phyloP scores from a whole-genome alignment of 2,797 vertebrate species.

The Acanthurus tractus region DNA sequence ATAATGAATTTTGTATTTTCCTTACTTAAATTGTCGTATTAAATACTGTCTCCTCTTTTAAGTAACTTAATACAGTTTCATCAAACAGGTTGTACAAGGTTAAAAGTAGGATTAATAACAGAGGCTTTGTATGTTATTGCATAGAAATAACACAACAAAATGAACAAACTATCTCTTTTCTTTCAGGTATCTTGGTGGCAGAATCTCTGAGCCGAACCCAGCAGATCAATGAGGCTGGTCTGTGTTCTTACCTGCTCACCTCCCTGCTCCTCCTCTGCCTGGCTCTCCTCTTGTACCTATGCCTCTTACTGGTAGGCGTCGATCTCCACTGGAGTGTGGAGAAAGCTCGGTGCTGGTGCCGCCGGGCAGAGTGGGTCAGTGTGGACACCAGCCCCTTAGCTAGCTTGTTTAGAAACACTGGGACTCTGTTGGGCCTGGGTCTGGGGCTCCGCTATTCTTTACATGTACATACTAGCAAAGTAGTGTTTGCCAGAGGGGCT shows the following conservation, averaged over 20 bases:
- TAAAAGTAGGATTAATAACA: no score
- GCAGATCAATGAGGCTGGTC: slow-evolving; percentile 25
- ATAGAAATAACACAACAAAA: no score
- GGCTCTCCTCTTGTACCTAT: slow-evolving; percentile 86
- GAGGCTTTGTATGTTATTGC: no score
- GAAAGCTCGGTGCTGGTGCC: slow-evolving; percentile 87
- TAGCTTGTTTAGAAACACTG: slow-evolving; percentile 89
- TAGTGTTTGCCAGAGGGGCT: slow-evolving; percentile 1
- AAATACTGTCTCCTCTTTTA: no score
- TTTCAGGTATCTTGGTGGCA: slow-evolving; percentile 26
- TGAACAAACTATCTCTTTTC: no score
- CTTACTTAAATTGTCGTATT: no score
- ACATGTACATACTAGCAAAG: slow-evolving; percentile 69
- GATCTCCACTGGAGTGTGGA: slow-evolving; percentile 90
- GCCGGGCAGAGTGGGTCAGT: slow-evolving; percentile 87
- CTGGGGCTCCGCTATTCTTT: slow-evolving; percentile 72
- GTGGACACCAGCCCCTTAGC: slow-evolving; percentile 90
- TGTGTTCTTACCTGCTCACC: slow-evolving; percentile 74
- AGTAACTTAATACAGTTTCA: no score
- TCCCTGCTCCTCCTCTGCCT: slow-evolving; percentile 87
- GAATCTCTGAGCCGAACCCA: slow-evolving; percentile 7
- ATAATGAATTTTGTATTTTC: no score
- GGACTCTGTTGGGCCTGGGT: slow-evolving; percentile 88
- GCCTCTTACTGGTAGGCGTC: slow-evolving; percentile 81
- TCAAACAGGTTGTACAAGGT: no score